phyloP scores from a whole-genome alignment of 2,888 invertebrate genomes.

The Tetragonula carbonaria region DNA sequence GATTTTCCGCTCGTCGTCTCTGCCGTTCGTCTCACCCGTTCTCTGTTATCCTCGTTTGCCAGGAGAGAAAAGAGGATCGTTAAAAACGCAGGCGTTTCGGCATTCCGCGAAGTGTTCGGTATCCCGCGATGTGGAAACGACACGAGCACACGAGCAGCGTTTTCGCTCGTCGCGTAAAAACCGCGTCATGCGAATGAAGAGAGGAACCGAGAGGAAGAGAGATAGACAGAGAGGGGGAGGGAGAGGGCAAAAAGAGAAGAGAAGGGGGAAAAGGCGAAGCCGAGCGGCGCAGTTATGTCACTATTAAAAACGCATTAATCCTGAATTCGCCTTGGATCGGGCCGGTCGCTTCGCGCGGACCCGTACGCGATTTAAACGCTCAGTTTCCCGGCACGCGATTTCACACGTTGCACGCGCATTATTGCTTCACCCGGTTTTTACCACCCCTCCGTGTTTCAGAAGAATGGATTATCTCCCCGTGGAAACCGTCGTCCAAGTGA shows the following conservation, averaged over 20 bases:
- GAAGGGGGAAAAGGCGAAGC: conserved; percentile 22
- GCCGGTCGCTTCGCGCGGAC: conserved; percentile 45
- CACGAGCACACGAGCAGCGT: conserved; percentile 13
- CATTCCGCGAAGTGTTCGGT: conserved; percentile 55
- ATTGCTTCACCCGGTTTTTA: conserved; percentile 54
- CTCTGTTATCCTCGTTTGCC: not conserved
- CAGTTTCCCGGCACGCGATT: conserved; percentile 57
- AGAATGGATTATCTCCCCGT: conserved; percentile 41
- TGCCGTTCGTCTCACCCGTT: conserved; percentile 9
- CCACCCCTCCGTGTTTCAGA: conserved; percentile 38
- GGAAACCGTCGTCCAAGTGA: not conserved
- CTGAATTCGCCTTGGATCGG: conserved; percentile 69
- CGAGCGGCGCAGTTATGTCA: conserved; percentile 73
- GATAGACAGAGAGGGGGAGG: not conserved
- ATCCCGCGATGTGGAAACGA: conserved; percentile 27
- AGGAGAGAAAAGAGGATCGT: conserved; percentile 38
- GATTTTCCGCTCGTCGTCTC: conserved; percentile 56
- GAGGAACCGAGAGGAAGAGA: not conserved
- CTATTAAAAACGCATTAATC: conserved; percentile 82
- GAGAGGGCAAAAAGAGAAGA: not conserved
- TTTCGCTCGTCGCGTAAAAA: conserved; percentile 32
- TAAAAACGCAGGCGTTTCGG: conserved; percentile 62
- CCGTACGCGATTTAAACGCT: conserved; percentile 60
- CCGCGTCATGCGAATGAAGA: not conserved
- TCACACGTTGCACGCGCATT: conserved; percentile 58